A percentile compares a stretch with the other conserved stretches of the same genome.
Evolutionary conservation across 2,888 invertebrate genomes (phyloP).

Genomic region (Melitaea athalia): DNA sequence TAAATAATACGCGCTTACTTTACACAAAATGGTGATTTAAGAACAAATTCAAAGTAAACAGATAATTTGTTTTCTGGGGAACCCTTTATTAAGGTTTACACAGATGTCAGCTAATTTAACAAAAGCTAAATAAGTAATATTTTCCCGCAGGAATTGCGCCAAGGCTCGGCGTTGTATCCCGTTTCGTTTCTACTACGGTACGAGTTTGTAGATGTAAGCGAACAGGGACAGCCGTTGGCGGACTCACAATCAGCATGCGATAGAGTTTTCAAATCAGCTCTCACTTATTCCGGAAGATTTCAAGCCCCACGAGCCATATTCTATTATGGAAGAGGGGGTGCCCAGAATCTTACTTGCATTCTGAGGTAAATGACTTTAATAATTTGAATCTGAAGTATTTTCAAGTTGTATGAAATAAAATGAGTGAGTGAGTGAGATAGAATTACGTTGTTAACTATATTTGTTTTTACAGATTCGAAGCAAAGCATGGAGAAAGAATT

Average conservation of each 20-base stretch:
- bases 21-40: conserved; percentile 20
- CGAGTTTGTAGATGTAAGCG: conserved; percentile 90
- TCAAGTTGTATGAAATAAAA: neutral
- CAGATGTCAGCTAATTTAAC: conserved; percentile 28
- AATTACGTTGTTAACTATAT: neutral
- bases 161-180: conserved; percentile 90
- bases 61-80: conserved; percentile 26
- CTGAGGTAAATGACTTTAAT: conserved; percentile 74
- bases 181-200: conserved; percentile 89
- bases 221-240: conserved; percentile 83
- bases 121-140: conserved; percentile 34
- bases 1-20: conserved; percentile 10
- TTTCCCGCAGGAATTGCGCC: conserved; percentile 82
- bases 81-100: conserved; percentile 29
- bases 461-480: conserved; percentile 82
- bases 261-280: conserved; percentile 82
- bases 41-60: conserved; percentile 29
- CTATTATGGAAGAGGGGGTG: conserved; percentile 91
- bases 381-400: neutral
- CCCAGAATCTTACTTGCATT: conserved; percentile 88
- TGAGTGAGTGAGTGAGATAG: too few species aligned
- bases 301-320: conserved; percentile 91
- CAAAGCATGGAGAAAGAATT: conserved; percentile 85
- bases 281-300: conserved; percentile 84
- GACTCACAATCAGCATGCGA: conserved; percentile 85